Conservation (phyloP, 2,797 vertebrate species). For the Propithecus deckenii region DNA sequence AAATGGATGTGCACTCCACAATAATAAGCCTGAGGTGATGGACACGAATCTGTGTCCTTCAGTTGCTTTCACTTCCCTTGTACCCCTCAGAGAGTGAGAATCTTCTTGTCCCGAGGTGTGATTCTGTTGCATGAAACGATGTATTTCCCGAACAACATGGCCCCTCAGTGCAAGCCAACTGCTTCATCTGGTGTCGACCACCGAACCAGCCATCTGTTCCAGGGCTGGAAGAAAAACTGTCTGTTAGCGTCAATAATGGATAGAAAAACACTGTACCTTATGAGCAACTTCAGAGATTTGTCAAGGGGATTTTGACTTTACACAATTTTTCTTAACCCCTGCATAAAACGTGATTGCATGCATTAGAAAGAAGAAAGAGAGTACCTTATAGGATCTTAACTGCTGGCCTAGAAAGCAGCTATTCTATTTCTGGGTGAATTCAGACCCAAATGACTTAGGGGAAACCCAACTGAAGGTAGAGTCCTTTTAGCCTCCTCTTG, state of each 20-base stretch:
- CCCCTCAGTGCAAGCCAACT: constrained; percentile 25
- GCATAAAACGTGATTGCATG: background rate
- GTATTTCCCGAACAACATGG: constrained; percentile 52
- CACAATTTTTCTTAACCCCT: background rate
- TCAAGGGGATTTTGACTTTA: background rate
- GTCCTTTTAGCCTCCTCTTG: background rate
- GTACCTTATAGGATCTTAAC: background rate
- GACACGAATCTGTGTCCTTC: background rate
- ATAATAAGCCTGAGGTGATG: background rate
- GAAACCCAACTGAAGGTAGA: background rate
- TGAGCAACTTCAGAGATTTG: background rate
- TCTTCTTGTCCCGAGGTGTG: constrained; percentile 5
- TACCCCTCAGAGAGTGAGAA: background rate
- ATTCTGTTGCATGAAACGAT: background rate
- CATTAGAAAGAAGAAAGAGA: background rate
- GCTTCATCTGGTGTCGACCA: constrained; percentile 24
- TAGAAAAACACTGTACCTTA: background rate
- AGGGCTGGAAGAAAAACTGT: background rate
- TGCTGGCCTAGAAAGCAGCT: background rate
- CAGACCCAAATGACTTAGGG: background rate
- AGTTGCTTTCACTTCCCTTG: background rate
- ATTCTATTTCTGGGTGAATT: background rate
- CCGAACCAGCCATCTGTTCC: constrained; percentile 59
- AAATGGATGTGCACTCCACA: background rate
- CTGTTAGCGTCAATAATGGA: background rate